A percentile compares a stretch with the other conserved stretches of the same genome.
Conservation (phyloP, 1,140 invertebrate species). For the Plectrocnemia conspersa region DNA sequence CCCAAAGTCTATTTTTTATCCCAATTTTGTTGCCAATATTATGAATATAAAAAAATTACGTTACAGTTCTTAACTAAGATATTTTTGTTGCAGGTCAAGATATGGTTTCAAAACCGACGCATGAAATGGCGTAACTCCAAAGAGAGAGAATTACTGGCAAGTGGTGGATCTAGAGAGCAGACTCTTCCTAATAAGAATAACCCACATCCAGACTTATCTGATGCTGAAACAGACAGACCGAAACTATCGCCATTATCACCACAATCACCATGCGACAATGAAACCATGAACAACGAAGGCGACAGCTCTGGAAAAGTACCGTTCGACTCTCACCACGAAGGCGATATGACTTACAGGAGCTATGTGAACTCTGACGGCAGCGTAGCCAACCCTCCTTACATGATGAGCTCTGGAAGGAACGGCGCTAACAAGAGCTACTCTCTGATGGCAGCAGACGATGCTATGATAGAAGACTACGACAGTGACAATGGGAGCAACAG, state of each 20-base stretch:
- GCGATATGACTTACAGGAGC: slow-evolving; percentile 15
- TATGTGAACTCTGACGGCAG: slow-evolving; percentile 13
- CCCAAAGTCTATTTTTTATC: too few relatives aligned
- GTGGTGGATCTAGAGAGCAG: slow-evolving; percentile 88
- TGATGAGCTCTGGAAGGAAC: slow-evolving; percentile 33
- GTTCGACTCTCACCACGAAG: slow-evolving; percentile 24
- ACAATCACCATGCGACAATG: slow-evolving; percentile 39
- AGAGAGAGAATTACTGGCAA: slow-evolving; percentile 88
- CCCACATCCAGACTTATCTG: slow-evolving; percentile 91
- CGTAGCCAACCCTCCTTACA: slow-evolving; percentile 8
- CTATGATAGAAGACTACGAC: slow-evolving; percentile 54
- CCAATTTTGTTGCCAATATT: too few relatives aligned
- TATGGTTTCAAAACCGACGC: slow-evolving; percentile 93
- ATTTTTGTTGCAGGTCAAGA: slow-evolving; percentile 76
- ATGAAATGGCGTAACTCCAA: slow-evolving; percentile 98
- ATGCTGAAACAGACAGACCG: slow-evolving; percentile 74
- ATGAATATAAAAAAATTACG: too few relatives aligned
- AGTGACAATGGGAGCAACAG: slow-evolving; percentile 68
- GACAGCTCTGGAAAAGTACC: slow-evolving; percentile 37
- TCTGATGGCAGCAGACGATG: slow-evolving; percentile 52
- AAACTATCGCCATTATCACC: slow-evolving; percentile 56
- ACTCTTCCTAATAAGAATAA: slow-evolving; percentile 96
- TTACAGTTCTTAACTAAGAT: not conserved
- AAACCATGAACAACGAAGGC: slow-evolving; percentile 44
- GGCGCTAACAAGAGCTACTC: slow-evolving; percentile 47